Evolutionary conservation across 1,140 invertebrate genomes (phyloP).

Genomic region (Archivesica marissinica): DNA sequence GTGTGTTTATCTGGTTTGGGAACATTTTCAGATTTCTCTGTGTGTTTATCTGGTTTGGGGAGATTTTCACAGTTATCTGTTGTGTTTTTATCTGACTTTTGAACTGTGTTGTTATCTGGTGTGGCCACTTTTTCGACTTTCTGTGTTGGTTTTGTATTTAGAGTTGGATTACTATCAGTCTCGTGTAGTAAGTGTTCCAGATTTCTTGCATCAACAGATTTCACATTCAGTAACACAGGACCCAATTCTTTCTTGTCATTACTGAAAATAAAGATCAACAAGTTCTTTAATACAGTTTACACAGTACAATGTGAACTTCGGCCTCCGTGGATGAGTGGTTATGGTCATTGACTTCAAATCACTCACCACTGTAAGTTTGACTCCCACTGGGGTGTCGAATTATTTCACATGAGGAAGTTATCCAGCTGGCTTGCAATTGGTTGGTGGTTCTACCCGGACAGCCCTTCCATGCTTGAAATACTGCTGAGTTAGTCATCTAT

Average conservation of each 20-base stretch:
- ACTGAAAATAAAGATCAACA: background rate
- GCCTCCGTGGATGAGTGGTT: too few species aligned
- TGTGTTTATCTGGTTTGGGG: background rate
- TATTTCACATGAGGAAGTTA: background rate
- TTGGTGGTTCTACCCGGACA: background rate
- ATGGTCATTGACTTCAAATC: background rate
- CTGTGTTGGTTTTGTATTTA: background rate
- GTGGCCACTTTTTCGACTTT: background rate
- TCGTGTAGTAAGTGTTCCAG: background rate
- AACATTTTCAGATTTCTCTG: background rate
- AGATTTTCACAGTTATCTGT: background rate
- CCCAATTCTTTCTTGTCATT: background rate
- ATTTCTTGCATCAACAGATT: background rate
- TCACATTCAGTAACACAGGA: slow-evolving; percentile 5
- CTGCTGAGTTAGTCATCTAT: too few species aligned
- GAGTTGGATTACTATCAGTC: background rate
- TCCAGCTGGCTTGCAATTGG: background rate
- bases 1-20: background rate
- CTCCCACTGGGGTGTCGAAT: background rate
- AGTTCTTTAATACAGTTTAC: too few species aligned
- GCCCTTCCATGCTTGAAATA: background rate
- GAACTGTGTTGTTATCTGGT: background rate
- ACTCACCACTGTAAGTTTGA: background rate
- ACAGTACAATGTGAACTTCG: too few species aligned
- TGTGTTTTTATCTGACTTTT: background rate